Conservation (phyloP, 2,797 vertebrate genomes). For the Dendrocincla fuliginosa region DNA sequence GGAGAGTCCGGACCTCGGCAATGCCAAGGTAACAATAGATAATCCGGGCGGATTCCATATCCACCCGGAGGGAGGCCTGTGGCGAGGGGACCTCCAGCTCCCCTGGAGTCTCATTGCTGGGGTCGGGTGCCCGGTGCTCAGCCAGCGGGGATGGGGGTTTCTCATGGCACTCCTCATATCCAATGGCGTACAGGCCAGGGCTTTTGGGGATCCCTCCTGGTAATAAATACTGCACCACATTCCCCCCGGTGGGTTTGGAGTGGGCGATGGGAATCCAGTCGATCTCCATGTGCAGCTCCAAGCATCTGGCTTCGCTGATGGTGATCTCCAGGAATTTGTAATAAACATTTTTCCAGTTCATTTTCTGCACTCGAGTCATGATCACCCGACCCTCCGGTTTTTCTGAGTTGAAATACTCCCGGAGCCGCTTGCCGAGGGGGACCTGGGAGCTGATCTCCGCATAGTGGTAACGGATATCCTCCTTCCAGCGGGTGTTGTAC, state of each 20-base stretch:
- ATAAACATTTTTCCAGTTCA: slow-evolving; percentile 99
- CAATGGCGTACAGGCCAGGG: slow-evolving; percentile 92
- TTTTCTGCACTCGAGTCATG: slow-evolving; percentile 97
- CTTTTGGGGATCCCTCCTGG: slow-evolving; percentile 95
- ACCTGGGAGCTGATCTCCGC: slow-evolving; percentile 98
- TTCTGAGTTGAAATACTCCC: slow-evolving; percentile 97
- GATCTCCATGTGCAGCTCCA: slow-evolving; percentile 97
- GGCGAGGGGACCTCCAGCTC: slow-evolving; percentile 73
- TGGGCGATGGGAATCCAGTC: slow-evolving; percentile 94
- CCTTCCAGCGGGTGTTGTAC: slow-evolving; percentile 97
- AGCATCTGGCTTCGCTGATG: slow-evolving; percentile 93
- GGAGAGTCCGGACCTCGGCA: slow-evolving; percentile 93
- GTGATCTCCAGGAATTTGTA: slow-evolving; percentile 98
- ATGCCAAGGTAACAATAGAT: slow-evolving; percentile 96
- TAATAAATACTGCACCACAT: slow-evolving; percentile 90
- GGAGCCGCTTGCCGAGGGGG: slow-evolving; percentile 92
- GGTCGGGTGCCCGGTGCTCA: slow-evolving; percentile 46
- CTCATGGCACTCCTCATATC: slow-evolving; percentile 83
- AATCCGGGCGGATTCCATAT: slow-evolving; percentile 79
- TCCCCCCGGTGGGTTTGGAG: slow-evolving; percentile 85
- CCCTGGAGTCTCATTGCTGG: slow-evolving; percentile 62
- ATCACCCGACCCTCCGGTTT: slow-evolving; percentile 92
- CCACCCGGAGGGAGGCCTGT: slow-evolving; percentile 72
- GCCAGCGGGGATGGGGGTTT: slow-evolving; percentile 65
- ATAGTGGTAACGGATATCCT: slow-evolving; percentile 95